Conservation (phyloP, 2,113 vertebrate genomes). For the Myiozetetes cayanensis region DNA sequence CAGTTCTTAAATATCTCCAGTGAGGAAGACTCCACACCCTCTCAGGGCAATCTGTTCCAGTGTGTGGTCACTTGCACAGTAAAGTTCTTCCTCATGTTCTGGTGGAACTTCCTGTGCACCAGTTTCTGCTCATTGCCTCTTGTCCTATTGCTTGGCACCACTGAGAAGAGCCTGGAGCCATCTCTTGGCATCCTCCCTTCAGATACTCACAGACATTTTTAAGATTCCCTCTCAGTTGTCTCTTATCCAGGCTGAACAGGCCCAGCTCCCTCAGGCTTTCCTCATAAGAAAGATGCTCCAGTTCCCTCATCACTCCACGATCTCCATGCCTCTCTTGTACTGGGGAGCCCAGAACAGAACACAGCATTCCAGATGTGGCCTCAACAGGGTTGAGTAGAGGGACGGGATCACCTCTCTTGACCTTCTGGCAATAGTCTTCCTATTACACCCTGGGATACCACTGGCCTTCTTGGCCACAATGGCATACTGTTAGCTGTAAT, state of each 20-base stretch:
- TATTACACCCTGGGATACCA: fast-evolving
- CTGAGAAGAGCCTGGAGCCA: too few relatives aligned
- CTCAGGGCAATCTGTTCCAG: background rate
- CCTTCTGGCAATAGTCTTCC: fast-evolving
- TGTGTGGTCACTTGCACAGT: fast-evolving
- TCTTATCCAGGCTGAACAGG: background rate
- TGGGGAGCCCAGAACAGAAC: fast-evolving
- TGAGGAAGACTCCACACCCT: background rate
- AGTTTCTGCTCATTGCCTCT: background rate
- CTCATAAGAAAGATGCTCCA: background rate
- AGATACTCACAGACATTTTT: background rate
- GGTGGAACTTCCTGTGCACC: background rate
- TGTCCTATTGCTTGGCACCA: background rate
- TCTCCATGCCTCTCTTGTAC: background rate
- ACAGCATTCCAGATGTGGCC: too few relatives aligned
- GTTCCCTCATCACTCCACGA: background rate
- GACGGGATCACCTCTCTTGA: fast-evolving
- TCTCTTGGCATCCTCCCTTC: background rate
- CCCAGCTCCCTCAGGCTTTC: background rate
- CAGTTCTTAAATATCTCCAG: background rate
- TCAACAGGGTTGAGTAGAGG: fast-evolving
- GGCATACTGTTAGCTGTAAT: background rate
- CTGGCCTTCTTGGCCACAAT: background rate
- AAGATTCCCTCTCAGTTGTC: background rate
- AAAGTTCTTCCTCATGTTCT: background rate